A percentile compares a stretch with the other conserved stretches of the same genome.
Conservation (phyloP, 2,113 vertebrate genomes). For the Corynorhinus townsendii region DNA sequence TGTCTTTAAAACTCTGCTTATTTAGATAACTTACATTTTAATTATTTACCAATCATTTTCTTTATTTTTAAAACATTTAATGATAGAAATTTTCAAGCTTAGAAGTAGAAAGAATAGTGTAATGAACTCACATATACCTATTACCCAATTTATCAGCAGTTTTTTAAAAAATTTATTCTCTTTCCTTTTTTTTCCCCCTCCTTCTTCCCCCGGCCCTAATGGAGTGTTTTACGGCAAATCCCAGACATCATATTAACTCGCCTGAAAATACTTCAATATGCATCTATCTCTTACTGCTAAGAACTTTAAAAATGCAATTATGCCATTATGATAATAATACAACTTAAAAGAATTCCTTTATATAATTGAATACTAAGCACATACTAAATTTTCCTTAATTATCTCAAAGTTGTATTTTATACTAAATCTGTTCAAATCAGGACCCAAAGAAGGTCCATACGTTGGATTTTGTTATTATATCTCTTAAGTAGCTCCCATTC, state of each 20-base stretch:
- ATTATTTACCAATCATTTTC: neutral
- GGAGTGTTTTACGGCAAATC: neutral
- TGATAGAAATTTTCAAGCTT: neutral
- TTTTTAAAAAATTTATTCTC: neutral
- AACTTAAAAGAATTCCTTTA: conserved; percentile 10
- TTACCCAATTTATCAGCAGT: neutral
- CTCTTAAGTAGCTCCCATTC: neutral
- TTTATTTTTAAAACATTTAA: neutral
- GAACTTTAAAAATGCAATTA: neutral
- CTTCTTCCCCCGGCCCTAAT: neutral
- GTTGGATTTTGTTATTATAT: neutral
- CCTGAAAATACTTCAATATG: neutral
- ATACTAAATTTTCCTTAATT: neutral
- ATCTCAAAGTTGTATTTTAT: neutral
- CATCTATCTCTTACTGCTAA: neutral
- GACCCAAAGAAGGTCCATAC: neutral
- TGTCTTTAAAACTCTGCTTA: neutral
- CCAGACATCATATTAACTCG: neutral
- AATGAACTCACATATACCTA: neutral
- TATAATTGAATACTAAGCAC: neutral
- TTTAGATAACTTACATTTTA: neutral
- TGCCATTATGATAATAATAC: neutral
- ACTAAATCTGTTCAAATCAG: neutral
- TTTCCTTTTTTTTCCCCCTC: neutral
- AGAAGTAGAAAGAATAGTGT: neutral